Evolutionary conservation across 2,113 vertebrate genomes (phyloP).

Genomic region (Bostrychus sinensis): DNA sequence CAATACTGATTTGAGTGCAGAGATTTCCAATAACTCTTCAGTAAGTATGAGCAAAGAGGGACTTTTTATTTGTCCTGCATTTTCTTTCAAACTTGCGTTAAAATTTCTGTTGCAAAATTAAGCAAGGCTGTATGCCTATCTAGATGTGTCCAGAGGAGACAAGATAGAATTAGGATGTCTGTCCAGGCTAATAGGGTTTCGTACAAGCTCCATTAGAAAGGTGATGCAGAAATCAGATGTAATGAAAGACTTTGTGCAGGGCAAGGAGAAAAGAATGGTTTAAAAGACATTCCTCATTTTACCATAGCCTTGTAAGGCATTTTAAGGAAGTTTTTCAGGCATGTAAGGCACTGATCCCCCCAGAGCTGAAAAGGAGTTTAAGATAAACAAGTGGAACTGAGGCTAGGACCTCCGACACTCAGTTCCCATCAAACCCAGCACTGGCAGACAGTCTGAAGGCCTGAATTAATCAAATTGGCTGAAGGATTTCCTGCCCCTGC

Average conservation of each 20-base stretch:
- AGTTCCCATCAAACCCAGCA: slow-evolving; percentile 25
- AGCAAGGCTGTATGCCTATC: too few species aligned
- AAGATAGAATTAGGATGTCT: too few species aligned
- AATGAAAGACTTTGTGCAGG: slow-evolving; percentile 16
- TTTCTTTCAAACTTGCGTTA: too few species aligned
- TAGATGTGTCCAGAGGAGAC: too few species aligned
- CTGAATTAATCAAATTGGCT: slow-evolving; percentile 34
- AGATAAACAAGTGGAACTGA: slow-evolving; percentile 11
- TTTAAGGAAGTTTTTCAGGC: background rate
- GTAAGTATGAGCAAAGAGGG: too few species aligned
- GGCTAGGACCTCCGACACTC: background rate
- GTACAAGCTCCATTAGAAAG: too few species aligned
- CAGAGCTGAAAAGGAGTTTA: slow-evolving; percentile 4
- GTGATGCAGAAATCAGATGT: too few species aligned
- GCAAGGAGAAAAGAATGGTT: slow-evolving; percentile 9
- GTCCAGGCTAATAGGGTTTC: too few species aligned
- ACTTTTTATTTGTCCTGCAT: too few species aligned
- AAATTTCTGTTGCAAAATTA: too few species aligned
- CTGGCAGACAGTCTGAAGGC: slow-evolving; percentile 21
- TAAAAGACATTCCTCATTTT: slow-evolving; percentile 15
- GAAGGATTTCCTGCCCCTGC: slow-evolving; percentile 38
- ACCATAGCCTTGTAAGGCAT: slow-evolving; percentile 11
- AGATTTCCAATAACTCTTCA: too few species aligned
- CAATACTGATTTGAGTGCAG: too few species aligned
- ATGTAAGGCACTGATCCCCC: slow-evolving; percentile 13